Conservation (phyloP, 2,888 invertebrate species). For the Agrochola circellaris region DNA sequence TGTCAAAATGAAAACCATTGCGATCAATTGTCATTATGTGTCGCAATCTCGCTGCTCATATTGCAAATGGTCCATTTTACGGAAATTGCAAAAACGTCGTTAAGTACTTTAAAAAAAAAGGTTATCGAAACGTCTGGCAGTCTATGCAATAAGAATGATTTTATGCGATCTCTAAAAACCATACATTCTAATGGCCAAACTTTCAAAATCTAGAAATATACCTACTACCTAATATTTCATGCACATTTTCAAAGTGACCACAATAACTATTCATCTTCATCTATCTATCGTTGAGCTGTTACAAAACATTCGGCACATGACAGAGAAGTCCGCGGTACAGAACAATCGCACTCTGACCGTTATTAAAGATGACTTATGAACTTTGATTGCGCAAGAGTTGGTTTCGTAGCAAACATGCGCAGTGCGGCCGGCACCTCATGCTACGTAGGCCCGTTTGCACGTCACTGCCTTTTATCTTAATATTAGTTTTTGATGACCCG, state of each 20-base stretch:
- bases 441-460: neutral
- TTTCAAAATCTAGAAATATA: slow-evolving; percentile 14
- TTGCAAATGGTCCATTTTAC: no score
- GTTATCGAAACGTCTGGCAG: no score
- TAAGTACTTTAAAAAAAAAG: no score
- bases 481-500: neutral
- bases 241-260: neutral
- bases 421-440: slow-evolving; percentile 3
- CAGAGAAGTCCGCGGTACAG: slow-evolving; percentile 25
- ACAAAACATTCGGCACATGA: slow-evolving; percentile 23
- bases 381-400: slow-evolving; percentile 52
- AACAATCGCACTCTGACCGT: slow-evolving; percentile 37
- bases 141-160: no score
- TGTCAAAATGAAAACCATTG: no score
- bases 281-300: slow-evolving; percentile 13
- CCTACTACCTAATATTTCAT: slow-evolving; percentile 22
- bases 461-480: no score
- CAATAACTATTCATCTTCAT: slow-evolving; percentile 14
- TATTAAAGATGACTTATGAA: slow-evolving; percentile 52
- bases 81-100: no score
- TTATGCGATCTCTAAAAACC: neutral
- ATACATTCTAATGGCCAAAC: neutral
- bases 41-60: no score
- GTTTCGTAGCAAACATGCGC: slow-evolving; percentile 1
- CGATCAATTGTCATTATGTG: no score